A percentile compares a stretch with the other conserved stretches of the same genome.
phyloP scores from a whole-genome alignment of 2,888 invertebrate genomes.

The Limnephilus lunatus region DNA sequence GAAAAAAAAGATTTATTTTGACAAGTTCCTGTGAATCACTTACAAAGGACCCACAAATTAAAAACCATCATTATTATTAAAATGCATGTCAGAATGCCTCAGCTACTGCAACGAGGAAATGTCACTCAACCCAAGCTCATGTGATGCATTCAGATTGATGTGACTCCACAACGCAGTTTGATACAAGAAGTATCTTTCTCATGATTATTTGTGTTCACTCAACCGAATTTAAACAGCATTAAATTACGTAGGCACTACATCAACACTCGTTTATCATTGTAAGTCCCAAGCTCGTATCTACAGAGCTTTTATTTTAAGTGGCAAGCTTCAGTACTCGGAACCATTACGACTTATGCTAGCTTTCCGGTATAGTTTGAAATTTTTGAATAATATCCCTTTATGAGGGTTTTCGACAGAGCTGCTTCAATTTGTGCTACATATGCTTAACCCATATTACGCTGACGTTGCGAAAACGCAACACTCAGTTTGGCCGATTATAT shows the following conservation, averaged over 20 bases:
- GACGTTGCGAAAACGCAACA: no score
- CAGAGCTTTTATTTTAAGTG: neutral
- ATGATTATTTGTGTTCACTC: neutral
- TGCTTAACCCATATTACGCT: no score
- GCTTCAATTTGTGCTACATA: neutral
- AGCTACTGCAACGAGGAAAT: neutral
- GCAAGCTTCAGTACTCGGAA: neutral
- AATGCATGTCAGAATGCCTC: neutral
- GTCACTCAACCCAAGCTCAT: neutral
- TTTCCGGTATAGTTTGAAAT: neutral
- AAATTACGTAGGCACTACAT: neutral
- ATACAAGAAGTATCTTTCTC: neutral
- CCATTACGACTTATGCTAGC: neutral
- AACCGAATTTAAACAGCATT: neutral
- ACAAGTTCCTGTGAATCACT: neutral
- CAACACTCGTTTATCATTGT: neutral
- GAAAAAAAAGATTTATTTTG: neutral
- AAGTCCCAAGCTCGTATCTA: neutral
- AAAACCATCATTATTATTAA: neutral
- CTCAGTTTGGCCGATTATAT: no score
- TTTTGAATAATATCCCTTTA: no score
- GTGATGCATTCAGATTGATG: neutral
- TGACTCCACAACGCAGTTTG: neutral
- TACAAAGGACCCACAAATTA: neutral
- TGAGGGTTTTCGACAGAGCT: no score